Evolutionary conservation across 2,797 vertebrate species (phyloP).

Genomic region (Falco novaeseelandiae): DNA sequence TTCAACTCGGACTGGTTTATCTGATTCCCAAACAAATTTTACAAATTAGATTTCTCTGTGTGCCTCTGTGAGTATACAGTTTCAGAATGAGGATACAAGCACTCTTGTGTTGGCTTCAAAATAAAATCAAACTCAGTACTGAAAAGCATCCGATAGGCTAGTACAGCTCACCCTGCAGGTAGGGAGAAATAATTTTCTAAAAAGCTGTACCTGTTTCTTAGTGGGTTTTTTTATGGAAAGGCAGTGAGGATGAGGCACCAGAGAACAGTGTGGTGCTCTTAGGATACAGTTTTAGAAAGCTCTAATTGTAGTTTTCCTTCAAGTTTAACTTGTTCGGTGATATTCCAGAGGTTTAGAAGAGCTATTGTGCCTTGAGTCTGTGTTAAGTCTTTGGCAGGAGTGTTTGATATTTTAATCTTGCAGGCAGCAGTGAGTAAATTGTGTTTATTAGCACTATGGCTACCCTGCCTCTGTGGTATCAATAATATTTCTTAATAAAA

Average conservation of each 20-base stretch:
- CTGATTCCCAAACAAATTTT: conserved; percentile 3
- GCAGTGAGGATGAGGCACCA: background rate
- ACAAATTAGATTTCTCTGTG: background rate
- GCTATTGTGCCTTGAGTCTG: background rate
- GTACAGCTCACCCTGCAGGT: background rate
- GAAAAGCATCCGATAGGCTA: background rate
- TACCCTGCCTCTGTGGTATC: background rate
- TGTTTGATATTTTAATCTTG: conserved; percentile 1
- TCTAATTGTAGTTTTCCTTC: background rate
- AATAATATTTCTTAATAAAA: background rate
- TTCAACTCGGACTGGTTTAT: background rate
- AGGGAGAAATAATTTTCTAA: background rate
- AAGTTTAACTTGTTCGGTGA: background rate
- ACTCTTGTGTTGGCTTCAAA: background rate
- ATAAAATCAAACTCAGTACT: background rate
- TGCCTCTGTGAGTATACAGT: background rate
- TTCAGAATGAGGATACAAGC: background rate
- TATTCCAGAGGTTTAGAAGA: background rate
- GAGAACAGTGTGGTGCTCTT: background rate
- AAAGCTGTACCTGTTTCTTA: background rate
- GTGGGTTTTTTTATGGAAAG: background rate
- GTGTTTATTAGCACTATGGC: background rate
- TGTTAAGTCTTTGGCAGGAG: background rate
- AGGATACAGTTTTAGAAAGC: background rate
- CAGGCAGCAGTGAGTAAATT: background rate